These are phyloP conservation scores for Muraenolepis orangiensis DNA, from an alignment of 2,797 vertebrate genomes.

Conservation along the genomic window DNA sequence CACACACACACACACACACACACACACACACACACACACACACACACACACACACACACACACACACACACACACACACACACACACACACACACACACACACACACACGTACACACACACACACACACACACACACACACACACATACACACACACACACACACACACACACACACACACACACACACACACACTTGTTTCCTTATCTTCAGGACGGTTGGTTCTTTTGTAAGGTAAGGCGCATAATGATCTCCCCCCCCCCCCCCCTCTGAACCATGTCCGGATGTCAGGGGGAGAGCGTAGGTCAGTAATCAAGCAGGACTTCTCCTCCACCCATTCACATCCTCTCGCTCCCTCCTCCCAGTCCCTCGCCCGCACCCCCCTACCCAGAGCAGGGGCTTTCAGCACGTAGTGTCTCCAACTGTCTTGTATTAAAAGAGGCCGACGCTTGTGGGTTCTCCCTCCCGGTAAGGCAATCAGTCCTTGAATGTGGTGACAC, in stretches of 20 bases:
- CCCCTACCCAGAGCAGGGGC: neutral
- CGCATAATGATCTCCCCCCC: slow-evolving; percentile 2
- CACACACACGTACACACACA: neutral
- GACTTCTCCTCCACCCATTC: slow-evolving; percentile 6
- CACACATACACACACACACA: neutral
- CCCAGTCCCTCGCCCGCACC: neutral
- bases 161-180: neutral
- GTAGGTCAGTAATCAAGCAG: slow-evolving; percentile 1
- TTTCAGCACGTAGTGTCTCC: neutral
- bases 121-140: neutral
- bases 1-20: neutral
- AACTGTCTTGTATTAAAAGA: neutral
- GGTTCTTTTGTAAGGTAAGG: neutral
- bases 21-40: neutral
- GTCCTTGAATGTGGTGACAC: neutral
- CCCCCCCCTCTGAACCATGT: slow-evolving; percentile 8
- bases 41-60: neutral
- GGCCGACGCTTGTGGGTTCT: neutral
- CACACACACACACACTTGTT: neutral
- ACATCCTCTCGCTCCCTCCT: neutral
- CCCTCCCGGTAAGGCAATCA: neutral
- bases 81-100: neutral
- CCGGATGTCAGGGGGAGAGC: slow-evolving; percentile 30
- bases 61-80: neutral
- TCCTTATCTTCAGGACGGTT: neutral